Percentiles rank a stretch among this genome's conserved stretches.
Evolutionary conservation across 2,113 vertebrate species (phyloP).

Genomic region (Oxyruncus cristatus): DNA sequence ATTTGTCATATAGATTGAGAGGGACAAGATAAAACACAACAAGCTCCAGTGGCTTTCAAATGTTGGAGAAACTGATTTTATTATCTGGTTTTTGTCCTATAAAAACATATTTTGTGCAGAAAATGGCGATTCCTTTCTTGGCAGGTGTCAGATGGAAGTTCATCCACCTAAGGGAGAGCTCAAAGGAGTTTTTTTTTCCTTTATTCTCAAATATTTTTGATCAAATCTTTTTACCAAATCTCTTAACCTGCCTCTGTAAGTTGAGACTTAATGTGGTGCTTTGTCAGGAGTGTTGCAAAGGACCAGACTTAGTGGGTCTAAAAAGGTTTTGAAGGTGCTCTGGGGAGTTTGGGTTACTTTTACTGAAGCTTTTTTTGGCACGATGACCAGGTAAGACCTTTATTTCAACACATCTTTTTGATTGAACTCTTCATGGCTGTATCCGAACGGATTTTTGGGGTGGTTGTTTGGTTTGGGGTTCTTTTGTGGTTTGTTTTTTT

Average conservation of each 20-base stretch:
- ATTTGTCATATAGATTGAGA: background rate
- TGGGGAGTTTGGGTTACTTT: background rate
- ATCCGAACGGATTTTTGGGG: background rate
- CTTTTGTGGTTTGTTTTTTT: background rate
- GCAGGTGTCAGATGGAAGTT: background rate
- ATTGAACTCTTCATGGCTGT: background rate
- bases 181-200: background rate
- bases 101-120: background rate
- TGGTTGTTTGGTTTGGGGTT: background rate
- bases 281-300: background rate
- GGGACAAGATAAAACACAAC: background rate
- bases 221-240: background rate
- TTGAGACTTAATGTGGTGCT: background rate
- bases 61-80: background rate
- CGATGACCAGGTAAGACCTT: background rate
- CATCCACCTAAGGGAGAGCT: background rate
- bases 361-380: background rate
- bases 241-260: background rate
- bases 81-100: background rate
- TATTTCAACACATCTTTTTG: background rate
- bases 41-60: background rate
- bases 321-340: background rate
- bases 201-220: background rate
- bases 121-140: background rate
- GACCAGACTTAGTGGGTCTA: rapidly evolving